These are phyloP conservation scores for Prenolepis imparis DNA, from an alignment of 2,888 invertebrate genomes.

Conservation along the genomic window DNA sequence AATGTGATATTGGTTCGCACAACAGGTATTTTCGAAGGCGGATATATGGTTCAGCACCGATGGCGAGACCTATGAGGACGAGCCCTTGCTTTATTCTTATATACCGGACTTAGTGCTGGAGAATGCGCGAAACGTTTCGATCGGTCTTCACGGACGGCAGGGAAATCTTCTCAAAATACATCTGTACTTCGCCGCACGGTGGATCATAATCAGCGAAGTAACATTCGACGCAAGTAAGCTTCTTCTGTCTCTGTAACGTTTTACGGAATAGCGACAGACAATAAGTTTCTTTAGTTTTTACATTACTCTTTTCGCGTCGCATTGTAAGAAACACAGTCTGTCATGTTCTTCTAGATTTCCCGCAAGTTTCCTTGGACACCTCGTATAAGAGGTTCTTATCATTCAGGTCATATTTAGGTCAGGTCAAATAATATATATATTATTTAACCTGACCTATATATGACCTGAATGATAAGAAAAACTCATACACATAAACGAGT, in stretches of 20 bases:
- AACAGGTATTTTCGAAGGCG: slow-evolving; percentile 90
- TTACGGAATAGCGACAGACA: not conserved
- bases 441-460: slow-evolving; percentile 36
- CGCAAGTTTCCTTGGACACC: slow-evolving; percentile 31
- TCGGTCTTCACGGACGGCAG: slow-evolving; percentile 88
- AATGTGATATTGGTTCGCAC: slow-evolving; percentile 9
- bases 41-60: slow-evolving; percentile 88
- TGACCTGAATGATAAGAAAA: not conserved
- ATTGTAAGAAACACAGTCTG: slow-evolving; percentile 22
- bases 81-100: slow-evolving; percentile 86
- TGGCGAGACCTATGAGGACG: slow-evolving; percentile 75
- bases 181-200: slow-evolving; percentile 90
- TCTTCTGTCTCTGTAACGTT: not conserved
- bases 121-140: slow-evolving; percentile 90
- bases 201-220: slow-evolving; percentile 92
- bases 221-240: slow-evolving; percentile 88
- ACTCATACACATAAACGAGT: slow-evolving; percentile 9
- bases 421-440: too few relatives aligned
- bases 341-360: slow-evolving; percentile 32
- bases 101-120: slow-evolving; percentile 89
- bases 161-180: slow-evolving; percentile 89
- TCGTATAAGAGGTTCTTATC: too few relatives aligned
- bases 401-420: too few relatives aligned
- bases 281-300: slow-evolving; percentile 6
- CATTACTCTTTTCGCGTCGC: not conserved